Evolutionary conservation across 2,888 invertebrate genomes (phyloP).

Genomic region (Protophormia terraenovae): DNA sequence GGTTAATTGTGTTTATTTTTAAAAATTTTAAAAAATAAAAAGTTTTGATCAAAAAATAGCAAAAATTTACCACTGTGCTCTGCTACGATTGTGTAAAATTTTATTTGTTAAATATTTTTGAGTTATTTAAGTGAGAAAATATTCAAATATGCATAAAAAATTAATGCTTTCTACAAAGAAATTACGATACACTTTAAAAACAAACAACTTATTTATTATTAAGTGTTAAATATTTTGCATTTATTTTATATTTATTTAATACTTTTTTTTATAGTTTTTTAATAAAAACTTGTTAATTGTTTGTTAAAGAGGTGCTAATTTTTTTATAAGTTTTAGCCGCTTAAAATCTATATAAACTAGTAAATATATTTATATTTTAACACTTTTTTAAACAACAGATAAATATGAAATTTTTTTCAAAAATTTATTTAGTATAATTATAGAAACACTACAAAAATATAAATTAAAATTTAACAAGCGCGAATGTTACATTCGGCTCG

Average conservation of each 20-base stretch:
- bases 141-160: too few species aligned
- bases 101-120: too few species aligned
- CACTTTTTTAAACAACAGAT: background rate
- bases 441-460: too few species aligned
- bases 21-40: too few species aligned
- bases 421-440: background rate
- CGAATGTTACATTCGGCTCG: too few species aligned
- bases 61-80: too few species aligned
- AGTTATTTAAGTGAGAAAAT: too few species aligned
- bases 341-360: background rate
- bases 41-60: too few species aligned
- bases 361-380: background rate
- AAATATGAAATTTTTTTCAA: background rate
- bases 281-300: background rate
- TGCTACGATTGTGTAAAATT: too few species aligned
- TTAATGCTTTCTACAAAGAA: background rate
- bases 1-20: too few species aligned
- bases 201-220: background rate
- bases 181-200: background rate
- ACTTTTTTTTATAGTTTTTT: background rate
- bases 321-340: background rate
- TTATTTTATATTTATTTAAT: background rate
- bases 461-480: too few species aligned
- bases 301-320: background rate
- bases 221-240: background rate